Evolutionary conservation across 1,140 invertebrate species (phyloP).

Genomic region (Zophobas atratus): DNA sequence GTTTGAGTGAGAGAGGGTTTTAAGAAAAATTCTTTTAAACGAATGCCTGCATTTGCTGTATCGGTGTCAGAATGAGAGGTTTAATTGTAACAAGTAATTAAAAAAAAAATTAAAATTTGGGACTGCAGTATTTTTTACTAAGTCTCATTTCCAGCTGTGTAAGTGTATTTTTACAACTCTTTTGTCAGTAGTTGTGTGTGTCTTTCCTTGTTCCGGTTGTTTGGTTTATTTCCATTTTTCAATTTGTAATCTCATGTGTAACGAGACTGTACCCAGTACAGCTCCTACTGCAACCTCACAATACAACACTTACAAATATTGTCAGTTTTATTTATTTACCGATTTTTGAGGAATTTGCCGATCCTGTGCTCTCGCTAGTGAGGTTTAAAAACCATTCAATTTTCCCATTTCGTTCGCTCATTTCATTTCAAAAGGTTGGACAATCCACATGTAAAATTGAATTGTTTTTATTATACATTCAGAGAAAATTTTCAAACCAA

Average conservation of each 20-base stretch:
- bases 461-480: conserved; percentile 26
- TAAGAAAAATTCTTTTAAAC: conserved; percentile 48
- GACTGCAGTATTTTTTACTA: conserved; percentile 62
- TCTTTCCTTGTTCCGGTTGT: conserved; percentile 62
- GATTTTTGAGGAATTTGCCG: not conserved
- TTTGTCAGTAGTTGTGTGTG: conserved; percentile 65
- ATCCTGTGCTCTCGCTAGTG: not conserved
- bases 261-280: conserved; percentile 55
- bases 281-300: conserved; percentile 62
- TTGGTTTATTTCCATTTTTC: conserved; percentile 58
- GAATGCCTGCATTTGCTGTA: conserved; percentile 60
- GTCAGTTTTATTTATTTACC: conserved; percentile 48
- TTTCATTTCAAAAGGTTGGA: not conserved
- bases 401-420: not conserved
- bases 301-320: conserved; percentile 63
- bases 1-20: conserved; percentile 53
- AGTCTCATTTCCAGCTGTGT: conserved; percentile 61
- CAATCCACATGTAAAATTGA: conserved; percentile 2
- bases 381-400: conserved; percentile 41
- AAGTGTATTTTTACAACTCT: conserved; percentile 66
- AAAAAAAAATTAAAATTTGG: conserved; percentile 58
- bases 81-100: conserved; percentile 63
- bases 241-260: conserved; percentile 63
- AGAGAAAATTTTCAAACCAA: not conserved
- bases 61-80: conserved; percentile 67